These are phyloP conservation scores for Atlantisia rogersi DNA, from an alignment of 2,113 vertebrate genomes.

Conservation along the genomic window DNA sequence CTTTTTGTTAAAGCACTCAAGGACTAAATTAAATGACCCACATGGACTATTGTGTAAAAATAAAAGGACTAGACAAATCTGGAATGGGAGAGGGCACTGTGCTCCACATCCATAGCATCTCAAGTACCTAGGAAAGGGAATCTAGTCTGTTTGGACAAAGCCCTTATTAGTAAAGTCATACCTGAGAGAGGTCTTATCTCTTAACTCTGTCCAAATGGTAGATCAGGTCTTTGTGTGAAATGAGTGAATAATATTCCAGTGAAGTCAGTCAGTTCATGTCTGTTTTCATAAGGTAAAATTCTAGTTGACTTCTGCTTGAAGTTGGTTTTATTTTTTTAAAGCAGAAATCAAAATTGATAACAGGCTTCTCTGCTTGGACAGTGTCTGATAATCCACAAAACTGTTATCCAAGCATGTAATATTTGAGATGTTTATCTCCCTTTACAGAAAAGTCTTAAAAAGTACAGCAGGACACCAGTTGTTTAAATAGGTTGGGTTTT, in stretches of 20 bases:
- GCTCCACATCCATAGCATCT: not conserved
- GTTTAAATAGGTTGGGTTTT: not conserved
- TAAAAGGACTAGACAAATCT: not conserved
- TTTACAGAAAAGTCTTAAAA: slow-evolving; percentile 18
- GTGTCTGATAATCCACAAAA: not conserved
- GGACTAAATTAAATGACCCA: not conserved
- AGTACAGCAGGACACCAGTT: not conserved
- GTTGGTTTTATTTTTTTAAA: not conserved
- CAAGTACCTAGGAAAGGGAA: not conserved
- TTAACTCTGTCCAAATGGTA: not conserved
- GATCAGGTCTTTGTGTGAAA: not conserved
- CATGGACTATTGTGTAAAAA: not conserved
- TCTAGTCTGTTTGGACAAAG: not conserved
- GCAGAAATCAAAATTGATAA: not conserved
- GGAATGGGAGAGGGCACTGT: not conserved
- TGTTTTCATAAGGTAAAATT: not conserved
- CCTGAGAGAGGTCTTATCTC: not conserved
- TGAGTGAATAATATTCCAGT: not conserved
- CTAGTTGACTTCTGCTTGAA: not conserved
- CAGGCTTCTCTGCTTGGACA: not conserved
- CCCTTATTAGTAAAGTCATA: not conserved
- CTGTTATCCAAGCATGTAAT: not conserved
- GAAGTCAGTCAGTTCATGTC: not conserved
- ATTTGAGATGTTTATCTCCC: not conserved
- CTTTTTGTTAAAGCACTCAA: not conserved